Percentiles rank a stretch among this genome's conserved stretches.
Evolutionary conservation across 2,888 invertebrate species (phyloP).

Genomic region (Platycheirus albimanus): DNA sequence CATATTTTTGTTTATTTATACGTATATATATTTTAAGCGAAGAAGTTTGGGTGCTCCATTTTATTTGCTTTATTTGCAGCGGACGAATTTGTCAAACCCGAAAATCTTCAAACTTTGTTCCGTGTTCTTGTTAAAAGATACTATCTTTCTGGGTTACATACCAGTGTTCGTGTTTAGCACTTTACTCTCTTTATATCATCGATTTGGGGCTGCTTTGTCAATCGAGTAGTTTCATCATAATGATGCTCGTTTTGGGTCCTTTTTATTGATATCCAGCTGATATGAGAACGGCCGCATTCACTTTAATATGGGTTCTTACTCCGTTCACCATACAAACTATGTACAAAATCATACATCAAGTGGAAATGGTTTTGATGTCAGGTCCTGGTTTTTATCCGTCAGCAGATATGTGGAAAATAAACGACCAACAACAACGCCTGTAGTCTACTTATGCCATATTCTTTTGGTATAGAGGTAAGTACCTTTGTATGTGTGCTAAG

Average conservation of each 20-base stretch:
- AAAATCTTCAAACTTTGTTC: slow-evolving; percentile 13
- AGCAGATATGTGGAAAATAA: slow-evolving; percentile 49
- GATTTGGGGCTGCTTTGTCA: slow-evolving; percentile 41
- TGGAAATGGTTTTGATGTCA: slow-evolving; percentile 69
- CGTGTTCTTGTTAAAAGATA: slow-evolving; percentile 19
- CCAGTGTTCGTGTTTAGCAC: slow-evolving; percentile 14
- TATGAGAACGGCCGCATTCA: neutral
- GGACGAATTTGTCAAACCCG: slow-evolving; percentile 20
- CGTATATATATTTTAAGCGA: slow-evolving; percentile 9
- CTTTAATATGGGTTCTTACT: slow-evolving; percentile 2
- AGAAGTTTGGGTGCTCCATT: slow-evolving; percentile 8
- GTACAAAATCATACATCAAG: slow-evolving; percentile 70
- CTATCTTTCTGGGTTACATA: slow-evolving; percentile 34
- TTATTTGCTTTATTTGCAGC: too few relatives aligned
- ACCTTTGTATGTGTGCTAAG: slow-evolving; percentile 44
- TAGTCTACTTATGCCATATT: neutral
- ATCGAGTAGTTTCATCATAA: slow-evolving; percentile 41
- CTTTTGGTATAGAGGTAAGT: neutral
- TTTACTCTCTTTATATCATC: slow-evolving; percentile 23
- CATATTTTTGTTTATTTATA: neutral
- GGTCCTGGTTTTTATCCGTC: slow-evolving; percentile 63
- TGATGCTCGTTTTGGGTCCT: slow-evolving; percentile 33
- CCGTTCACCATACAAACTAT: slow-evolving; percentile 56
- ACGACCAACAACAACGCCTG: neutral
- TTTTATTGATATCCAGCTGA: neutral